These are phyloP conservation scores for Buphagus erythrorhynchus DNA, from an alignment of 2,797 vertebrate species.

Conservation along the genomic window DNA sequence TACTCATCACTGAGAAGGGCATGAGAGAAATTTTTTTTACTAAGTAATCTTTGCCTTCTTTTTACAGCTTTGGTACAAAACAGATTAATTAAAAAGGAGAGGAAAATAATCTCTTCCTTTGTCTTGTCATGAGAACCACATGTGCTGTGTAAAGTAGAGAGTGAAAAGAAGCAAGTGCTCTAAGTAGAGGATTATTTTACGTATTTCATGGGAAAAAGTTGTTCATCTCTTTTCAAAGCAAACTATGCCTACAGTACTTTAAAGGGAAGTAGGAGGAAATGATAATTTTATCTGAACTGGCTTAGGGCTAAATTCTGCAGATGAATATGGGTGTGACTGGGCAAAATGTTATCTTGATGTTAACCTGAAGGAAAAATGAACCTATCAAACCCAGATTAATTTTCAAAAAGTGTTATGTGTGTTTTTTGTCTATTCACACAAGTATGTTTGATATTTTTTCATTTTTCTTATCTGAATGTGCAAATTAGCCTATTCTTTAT, in stretches of 20 bases:
- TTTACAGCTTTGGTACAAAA: background rate
- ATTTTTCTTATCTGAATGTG: background rate
- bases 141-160: background rate
- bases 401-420: background rate
- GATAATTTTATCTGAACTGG: conserved; percentile 36
- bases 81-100: background rate
- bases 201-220: conserved; percentile 40
- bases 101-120: conserved; percentile 8
- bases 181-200: background rate
- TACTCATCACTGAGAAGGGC: background rate
- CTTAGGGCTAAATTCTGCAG: conserved; percentile 37
- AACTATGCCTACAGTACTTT: conserved; percentile 3
- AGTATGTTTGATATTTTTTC: background rate
- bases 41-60: background rate
- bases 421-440: background rate
- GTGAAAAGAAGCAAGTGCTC: background rate
- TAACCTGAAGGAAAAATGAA: conserved; percentile 5
- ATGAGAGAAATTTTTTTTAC: background rate
- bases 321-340: conserved; percentile 29
- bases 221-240: conserved; percentile 33
- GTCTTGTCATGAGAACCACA: background rate
- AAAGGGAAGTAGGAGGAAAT: conserved; percentile 38
- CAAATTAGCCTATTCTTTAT: background rate
- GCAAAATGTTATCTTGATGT: conserved; percentile 7
- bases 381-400: background rate